Percentiles rank a stretch among this genome's conserved stretches.
These are phyloP conservation scores for Acanthoscelides obtectus DNA, from an alignment of 2,888 invertebrate species.

Conservation along the genomic window DNA sequence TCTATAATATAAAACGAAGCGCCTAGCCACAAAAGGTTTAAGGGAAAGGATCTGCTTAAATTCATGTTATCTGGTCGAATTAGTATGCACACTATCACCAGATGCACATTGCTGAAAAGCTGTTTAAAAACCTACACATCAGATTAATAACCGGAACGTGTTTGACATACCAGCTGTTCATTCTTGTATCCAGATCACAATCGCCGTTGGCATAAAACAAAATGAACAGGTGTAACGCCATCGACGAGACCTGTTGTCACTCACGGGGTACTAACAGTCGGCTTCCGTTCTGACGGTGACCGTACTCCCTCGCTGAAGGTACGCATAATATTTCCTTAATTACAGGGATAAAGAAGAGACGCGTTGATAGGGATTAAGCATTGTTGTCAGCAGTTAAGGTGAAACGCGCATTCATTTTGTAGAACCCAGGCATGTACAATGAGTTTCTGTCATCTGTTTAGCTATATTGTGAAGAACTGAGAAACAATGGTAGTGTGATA, in stretches of 20 bases:
- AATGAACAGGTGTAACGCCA: background rate
- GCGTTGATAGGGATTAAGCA: background rate
- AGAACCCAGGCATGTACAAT: no score
- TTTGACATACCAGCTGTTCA: background rate
- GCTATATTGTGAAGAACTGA: no score
- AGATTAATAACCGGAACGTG: background rate
- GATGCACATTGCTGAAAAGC: background rate
- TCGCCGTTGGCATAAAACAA: background rate
- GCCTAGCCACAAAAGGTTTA: no score
- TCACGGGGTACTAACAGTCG: background rate
- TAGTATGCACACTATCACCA: no score
- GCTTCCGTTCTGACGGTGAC: background rate
- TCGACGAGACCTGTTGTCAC: background rate
- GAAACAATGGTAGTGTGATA: no score
- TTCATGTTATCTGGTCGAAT: no score
- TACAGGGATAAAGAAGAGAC: background rate
- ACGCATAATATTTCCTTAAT: background rate
- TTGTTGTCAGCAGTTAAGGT: background rate
- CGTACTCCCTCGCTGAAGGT: background rate
- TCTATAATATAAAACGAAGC: no score
- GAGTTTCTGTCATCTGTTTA: no score
- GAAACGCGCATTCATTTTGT: background rate
- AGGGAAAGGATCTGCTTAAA: no score
- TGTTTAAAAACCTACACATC: background rate
- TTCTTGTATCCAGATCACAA: background rate